Evolutionary conservation across 2,797 vertebrate genomes (phyloP).

Genomic region (Siniperca scherzeri): DNA sequence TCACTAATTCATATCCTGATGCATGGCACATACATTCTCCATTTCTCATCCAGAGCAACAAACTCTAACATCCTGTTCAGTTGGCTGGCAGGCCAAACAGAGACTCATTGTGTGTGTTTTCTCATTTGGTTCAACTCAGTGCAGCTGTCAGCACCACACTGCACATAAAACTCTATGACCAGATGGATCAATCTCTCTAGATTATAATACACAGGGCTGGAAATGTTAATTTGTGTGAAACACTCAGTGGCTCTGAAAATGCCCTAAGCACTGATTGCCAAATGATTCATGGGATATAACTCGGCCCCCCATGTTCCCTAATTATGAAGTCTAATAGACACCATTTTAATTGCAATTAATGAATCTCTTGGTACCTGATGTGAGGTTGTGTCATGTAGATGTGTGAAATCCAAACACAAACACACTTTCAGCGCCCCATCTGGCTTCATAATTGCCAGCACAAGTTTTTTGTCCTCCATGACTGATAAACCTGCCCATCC

Average conservation of each 20-base stretch:
- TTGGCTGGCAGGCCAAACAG: conserved; percentile 50
- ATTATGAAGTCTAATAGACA: conserved; percentile 29
- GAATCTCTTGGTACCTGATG: conserved; percentile 27
- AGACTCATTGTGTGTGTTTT: conserved; percentile 31
- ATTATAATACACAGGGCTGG: conserved; percentile 30
- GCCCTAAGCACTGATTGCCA: neutral
- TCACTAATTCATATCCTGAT: conserved; percentile 70
- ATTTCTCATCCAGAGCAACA: conserved; percentile 73
- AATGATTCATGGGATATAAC: conserved; percentile 17
- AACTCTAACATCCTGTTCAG: conserved; percentile 22
- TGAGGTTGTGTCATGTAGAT: neutral
- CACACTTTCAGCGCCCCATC: neutral
- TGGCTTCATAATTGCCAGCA: conserved; percentile 11
- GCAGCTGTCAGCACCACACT: conserved; percentile 45
- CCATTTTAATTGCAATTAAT: conserved; percentile 32
- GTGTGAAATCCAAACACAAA: conserved; percentile 16
- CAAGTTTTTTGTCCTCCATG: neutral
- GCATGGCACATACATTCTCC: conserved; percentile 74
- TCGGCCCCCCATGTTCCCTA: conserved; percentile 14
- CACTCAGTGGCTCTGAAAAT: conserved; percentile 22
- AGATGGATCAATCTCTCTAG: conserved; percentile 44
- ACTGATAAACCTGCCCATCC: neutral
- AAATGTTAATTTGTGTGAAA: conserved; percentile 21
- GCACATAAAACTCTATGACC: conserved; percentile 37
- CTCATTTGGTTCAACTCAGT: conserved; percentile 34